Percentiles rank a stretch among this genome's conserved stretches.
phyloP scores from a whole-genome alignment of 92 coral and sea anemone species.

The Blastomussa wellsi region DNA sequence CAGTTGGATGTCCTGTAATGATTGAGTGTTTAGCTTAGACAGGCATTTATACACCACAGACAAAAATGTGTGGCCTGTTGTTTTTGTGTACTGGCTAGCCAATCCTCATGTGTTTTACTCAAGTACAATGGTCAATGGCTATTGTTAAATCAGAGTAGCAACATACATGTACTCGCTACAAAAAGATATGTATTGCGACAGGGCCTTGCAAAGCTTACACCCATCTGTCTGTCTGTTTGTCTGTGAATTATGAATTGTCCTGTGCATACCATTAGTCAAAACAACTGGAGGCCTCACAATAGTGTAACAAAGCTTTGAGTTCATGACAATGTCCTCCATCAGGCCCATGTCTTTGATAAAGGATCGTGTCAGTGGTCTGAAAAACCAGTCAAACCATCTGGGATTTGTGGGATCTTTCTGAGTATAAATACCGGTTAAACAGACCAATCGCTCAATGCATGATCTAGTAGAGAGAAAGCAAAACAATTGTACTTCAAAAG shows the following conservation, averaged over 20 bases:
- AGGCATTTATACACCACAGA: too few species aligned
- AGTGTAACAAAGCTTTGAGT: slow-evolving; percentile 69
- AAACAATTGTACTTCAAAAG: background rate
- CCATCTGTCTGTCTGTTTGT: too few species aligned
- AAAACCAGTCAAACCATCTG: slow-evolving; percentile 72
- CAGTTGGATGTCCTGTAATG: too few species aligned
- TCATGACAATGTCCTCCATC: slow-evolving; percentile 64
- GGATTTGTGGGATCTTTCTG: slow-evolving; percentile 65
- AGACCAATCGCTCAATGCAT: slow-evolving; percentile 43
- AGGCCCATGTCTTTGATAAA: slow-evolving; percentile 65
- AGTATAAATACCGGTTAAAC: slow-evolving; percentile 48
- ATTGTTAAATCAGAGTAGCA: too few species aligned
- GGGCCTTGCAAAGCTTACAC: too few species aligned
- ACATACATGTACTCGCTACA: too few species aligned
- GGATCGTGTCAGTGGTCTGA: slow-evolving; percentile 52
- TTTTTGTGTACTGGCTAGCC: too few species aligned
- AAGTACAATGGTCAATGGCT: too few species aligned
- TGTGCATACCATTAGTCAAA: slow-evolving; percentile 51
- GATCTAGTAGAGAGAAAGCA: slow-evolving; percentile 13
- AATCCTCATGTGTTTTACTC: too few species aligned
- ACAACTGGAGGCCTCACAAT: slow-evolving; percentile 69
- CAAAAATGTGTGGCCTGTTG: too few species aligned
- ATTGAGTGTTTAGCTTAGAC: too few species aligned
- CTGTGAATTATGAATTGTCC: background rate
- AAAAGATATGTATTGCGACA: too few species aligned